Evolutionary conservation across 2,797 vertebrate genomes (phyloP).

Genomic region (Gastrophryne carolinensis): DNA sequence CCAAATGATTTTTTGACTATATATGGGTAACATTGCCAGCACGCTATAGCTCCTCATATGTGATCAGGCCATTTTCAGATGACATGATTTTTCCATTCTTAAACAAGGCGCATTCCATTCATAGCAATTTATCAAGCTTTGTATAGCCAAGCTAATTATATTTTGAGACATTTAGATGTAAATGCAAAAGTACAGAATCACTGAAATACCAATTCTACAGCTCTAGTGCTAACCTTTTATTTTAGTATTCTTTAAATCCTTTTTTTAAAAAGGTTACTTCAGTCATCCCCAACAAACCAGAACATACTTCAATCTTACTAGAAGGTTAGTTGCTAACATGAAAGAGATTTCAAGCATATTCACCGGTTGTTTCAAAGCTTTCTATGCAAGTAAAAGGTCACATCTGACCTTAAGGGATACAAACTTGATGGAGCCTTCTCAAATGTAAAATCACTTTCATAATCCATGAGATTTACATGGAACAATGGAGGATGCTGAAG

Average conservation of each 20-base stretch:
- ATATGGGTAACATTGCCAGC: too few relatives aligned
- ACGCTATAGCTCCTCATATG: too few relatives aligned
- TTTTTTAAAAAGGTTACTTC: slow-evolving; percentile 49
- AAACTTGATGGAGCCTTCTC: slow-evolving; percentile 51
- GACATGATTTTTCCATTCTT: too few relatives aligned
- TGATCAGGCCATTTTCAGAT: too few relatives aligned
- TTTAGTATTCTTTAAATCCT: slow-evolving; percentile 30
- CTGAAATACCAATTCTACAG: slow-evolving; percentile 21
- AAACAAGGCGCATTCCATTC: too few relatives aligned
- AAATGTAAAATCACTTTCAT: slow-evolving; percentile 49
- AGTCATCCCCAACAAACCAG: slow-evolving; percentile 48
- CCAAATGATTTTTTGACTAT: too few relatives aligned
- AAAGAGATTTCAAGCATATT: slow-evolving; percentile 47
- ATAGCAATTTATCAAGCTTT: too few relatives aligned
- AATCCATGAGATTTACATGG: slow-evolving; percentile 51
- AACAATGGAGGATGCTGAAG: slow-evolving; percentile 40
- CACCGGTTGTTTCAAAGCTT: slow-evolving; percentile 47
- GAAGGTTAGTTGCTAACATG: slow-evolving; percentile 52
- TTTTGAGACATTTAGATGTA: slow-evolving; percentile 32
- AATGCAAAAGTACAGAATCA: slow-evolving; percentile 32
- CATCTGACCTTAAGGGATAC: slow-evolving; percentile 51
- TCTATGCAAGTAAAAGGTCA: slow-evolving; percentile 49
- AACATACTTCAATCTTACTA: slow-evolving; percentile 52
- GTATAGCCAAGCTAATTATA: too few relatives aligned
- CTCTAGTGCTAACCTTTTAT: slow-evolving; percentile 26